Percentiles rank a stretch among this genome's conserved stretches.
Conservation (phyloP, 1,140 invertebrate genomes). For the Alviniconcha marisindica region DNA sequence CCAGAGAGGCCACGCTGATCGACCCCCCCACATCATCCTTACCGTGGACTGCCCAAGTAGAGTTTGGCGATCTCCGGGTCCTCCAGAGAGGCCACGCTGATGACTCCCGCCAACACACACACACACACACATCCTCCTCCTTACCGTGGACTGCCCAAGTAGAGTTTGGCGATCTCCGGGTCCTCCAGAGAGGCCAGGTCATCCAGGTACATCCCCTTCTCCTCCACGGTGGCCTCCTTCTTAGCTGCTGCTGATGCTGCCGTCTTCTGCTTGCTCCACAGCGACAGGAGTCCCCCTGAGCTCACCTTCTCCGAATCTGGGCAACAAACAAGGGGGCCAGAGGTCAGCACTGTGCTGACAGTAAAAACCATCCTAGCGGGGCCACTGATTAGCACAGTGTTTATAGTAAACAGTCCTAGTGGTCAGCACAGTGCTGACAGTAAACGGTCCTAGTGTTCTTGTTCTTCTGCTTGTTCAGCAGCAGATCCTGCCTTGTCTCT, state of each 20-base stretch:
- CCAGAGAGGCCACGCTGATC: constrained; percentile 91
- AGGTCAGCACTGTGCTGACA: too few species aligned
- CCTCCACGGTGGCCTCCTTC: constrained; percentile 71
- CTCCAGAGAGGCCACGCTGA: constrained; percentile 88
- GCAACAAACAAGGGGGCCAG: constrained; percentile 33
- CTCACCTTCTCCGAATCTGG: constrained; percentile 52
- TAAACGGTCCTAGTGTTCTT: too few species aligned
- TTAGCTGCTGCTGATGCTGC: constrained; percentile 69
- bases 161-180: constrained; percentile 91
- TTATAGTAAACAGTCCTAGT: too few species aligned
- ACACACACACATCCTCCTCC: neutral
- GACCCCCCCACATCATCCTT: too few species aligned
- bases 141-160: constrained; percentile 83
- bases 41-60: constrained; percentile 84
- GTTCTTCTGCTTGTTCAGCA: too few species aligned
- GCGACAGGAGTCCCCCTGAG: constrained; percentile 92
- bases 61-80: constrained; percentile 93
- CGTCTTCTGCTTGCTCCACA: constrained; percentile 77
- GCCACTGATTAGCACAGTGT: too few species aligned
- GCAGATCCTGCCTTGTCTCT: too few species aligned
- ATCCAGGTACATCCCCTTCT: constrained; percentile 91
- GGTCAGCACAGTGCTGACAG: too few species aligned
- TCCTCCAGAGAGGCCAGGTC: constrained; percentile 93
- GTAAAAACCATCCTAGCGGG: too few species aligned
- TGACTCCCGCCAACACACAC: neutral